These are phyloP conservation scores for Zygothrica quintamaculata DNA, from an alignment of 2,888 invertebrate species.

Conservation along the genomic window DNA sequence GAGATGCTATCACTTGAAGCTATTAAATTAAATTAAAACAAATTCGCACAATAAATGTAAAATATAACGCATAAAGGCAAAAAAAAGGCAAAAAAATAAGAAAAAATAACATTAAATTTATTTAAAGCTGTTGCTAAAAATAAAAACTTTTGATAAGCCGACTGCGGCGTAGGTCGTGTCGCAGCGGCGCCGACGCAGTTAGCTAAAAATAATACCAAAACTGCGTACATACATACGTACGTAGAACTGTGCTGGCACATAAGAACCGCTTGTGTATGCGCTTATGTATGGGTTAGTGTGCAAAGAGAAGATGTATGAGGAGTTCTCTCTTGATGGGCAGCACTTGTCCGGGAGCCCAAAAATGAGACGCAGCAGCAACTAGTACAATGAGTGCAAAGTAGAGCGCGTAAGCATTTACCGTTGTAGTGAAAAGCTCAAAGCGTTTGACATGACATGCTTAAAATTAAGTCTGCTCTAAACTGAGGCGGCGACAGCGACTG, in stretches of 20 bases:
- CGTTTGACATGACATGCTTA: slow-evolving; percentile 44
- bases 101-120: slow-evolving; percentile 37
- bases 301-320: slow-evolving; percentile 2
- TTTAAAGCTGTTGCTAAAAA: slow-evolving; percentile 68
- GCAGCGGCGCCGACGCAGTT: slow-evolving; percentile 51
- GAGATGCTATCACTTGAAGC: slow-evolving; percentile 35
- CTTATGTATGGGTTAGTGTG: neutral
- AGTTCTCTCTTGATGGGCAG: slow-evolving; percentile 21
- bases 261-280: neutral
- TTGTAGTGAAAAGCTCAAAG: slow-evolving; percentile 45
- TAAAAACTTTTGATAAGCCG: slow-evolving; percentile 67
- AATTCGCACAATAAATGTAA: slow-evolving; percentile 62
- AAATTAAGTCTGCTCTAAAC: slow-evolving; percentile 41
- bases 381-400: slow-evolving; percentile 32
- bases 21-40: slow-evolving; percentile 64
- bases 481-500: too few relatives aligned
- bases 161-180: slow-evolving; percentile 28
- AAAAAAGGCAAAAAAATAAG: neutral
- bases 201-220: slow-evolving; percentile 61
- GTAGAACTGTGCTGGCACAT: neutral
- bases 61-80: slow-evolving; percentile 18
- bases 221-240: slow-evolving; percentile 27
- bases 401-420: slow-evolving; percentile 56
- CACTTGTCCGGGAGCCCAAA: slow-evolving; percentile 28
- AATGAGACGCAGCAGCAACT: slow-evolving; percentile 8